Evolutionary conservation across 2,888 invertebrate species (phyloP).

Genomic region (Acronicta psi): DNA sequence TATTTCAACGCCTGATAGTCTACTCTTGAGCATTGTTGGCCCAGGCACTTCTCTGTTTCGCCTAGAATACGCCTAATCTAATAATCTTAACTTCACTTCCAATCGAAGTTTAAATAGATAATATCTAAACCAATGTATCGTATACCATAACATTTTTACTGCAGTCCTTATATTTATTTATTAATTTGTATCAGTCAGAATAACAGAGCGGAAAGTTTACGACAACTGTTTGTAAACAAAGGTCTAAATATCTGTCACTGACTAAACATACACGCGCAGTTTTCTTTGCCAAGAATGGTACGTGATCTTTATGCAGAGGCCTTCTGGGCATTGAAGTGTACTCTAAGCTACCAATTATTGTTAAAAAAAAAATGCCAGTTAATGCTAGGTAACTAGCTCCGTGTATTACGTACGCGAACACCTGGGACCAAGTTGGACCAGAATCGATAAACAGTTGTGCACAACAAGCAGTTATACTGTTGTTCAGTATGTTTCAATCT

Average conservation of each 20-base stretch:
- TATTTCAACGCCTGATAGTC: too few species aligned
- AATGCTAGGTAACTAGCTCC: slow-evolving; percentile 23
- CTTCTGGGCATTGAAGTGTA: slow-evolving; percentile 11
- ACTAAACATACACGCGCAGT: not conserved
- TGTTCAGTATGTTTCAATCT: slow-evolving; percentile 13
- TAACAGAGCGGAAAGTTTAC: not conserved
- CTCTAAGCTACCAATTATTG: slow-evolving; percentile 31
- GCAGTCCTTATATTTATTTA: not conserved
- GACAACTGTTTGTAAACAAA: slow-evolving; percentile 25
- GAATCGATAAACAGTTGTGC: slow-evolving; percentile 20
- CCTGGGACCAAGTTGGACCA: slow-evolving; percentile 39
- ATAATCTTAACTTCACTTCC: too few species aligned
- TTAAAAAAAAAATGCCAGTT: slow-evolving; percentile 39
- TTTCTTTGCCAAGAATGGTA: slow-evolving; percentile 20
- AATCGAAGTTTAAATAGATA: too few species aligned
- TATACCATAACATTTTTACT: not conserved
- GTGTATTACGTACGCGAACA: slow-evolving; percentile 23
- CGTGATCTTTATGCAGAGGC: slow-evolving; percentile 13
- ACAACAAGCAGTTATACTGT: slow-evolving; percentile 15
- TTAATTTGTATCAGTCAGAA: not conserved
- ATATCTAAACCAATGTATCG: too few species aligned
- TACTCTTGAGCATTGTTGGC: too few species aligned
- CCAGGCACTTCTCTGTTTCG: too few species aligned
- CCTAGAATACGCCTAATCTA: too few species aligned
- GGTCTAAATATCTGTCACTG: slow-evolving; percentile 1